Base-by-base conservation (phyloP, 2,797 vertebrate genomes). In the Coracias cyanogaster region DNA sequence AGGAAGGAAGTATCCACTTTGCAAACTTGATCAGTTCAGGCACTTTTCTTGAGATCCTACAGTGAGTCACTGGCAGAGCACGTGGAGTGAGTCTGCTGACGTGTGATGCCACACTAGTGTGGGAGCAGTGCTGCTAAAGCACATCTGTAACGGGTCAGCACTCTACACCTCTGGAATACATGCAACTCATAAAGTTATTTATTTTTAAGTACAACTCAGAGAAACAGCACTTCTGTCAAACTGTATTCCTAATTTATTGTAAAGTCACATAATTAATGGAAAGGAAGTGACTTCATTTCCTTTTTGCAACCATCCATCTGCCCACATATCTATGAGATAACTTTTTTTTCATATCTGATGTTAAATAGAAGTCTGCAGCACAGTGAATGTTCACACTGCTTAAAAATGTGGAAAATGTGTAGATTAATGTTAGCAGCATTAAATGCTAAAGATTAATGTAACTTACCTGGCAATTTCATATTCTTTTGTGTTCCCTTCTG, bases 401-500 rank as follows among this genome's bases (percentile, higher is more conserved):
- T 76, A 69, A 64, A 31, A 15, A 45, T 5, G 24, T 58, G 46
- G 17, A 25, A 58, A 62, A 29, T 8, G 5, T 24, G 7, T 22
- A 35, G 31, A 37, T 45, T 65, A 77, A 66, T 25, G 12, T 48
- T 57, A 84, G 4, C 26, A 91, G 21, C 51, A 43, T 51, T 89
- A 51, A 67, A 57, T 76, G 24, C 10, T 51, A 14, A 90, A 60
- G 41, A 76, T 15, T 66, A 51, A 69, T 81, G 86, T 67, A 14
- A 70, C 88, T 86, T 94, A 97, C 97, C 76, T 97, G 73, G 58
- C 71, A 61, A 97, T 74, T 83, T 95, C 71, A 7, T 97, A 97
- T 55, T 95, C 65, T 57, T 96, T 96, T 76, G 29, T 48, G 25
- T 92, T 62, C 9, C 95, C 95, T 7, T 90, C 58, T 57, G 77